Evolutionary conservation across 2,888 invertebrate species (phyloP).

Genomic region (Pyrochroa serraticornis): DNA sequence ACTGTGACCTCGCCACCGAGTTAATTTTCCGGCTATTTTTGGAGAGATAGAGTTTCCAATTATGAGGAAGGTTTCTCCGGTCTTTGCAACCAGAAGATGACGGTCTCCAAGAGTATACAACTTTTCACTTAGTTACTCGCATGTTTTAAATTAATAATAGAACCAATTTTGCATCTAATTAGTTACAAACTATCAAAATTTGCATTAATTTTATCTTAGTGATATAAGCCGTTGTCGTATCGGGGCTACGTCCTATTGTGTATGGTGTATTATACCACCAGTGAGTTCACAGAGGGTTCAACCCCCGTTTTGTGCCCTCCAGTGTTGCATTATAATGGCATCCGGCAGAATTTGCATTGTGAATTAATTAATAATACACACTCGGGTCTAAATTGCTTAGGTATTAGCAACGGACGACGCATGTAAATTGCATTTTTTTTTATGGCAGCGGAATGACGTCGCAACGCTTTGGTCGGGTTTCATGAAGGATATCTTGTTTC

Average conservation of each 20-base stretch:
- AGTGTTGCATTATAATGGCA: slow-evolving; percentile 49
- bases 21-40: slow-evolving; percentile 43
- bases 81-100: background rate
- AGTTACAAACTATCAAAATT: slow-evolving; percentile 18
- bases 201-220: slow-evolving; percentile 47
- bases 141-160: too few relatives aligned
- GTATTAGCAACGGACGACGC: slow-evolving; percentile 21
- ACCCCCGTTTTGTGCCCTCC: slow-evolving; percentile 43
- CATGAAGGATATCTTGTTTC: too few relatives aligned
- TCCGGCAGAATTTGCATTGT: slow-evolving; percentile 51
- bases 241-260: slow-evolving; percentile 48
- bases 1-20: slow-evolving; percentile 42
- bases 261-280: slow-evolving; percentile 52
- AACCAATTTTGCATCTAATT: slow-evolving; percentile 6
- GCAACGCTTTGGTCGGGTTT: too few relatives aligned
- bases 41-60: slow-evolving; percentile 41
- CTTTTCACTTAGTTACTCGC: too few relatives aligned
- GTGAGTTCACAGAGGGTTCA: slow-evolving; percentile 52
- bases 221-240: slow-evolving; percentile 49
- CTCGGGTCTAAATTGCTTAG: background rate
- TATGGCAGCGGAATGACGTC: background rate
- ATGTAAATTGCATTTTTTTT: slow-evolving; percentile 38
- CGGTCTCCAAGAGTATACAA: too few relatives aligned
- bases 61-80: slow-evolving; percentile 30
- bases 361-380: slow-evolving; percentile 50